These are phyloP conservation scores for Dinoponera quadriceps DNA, from an alignment of 1,140 invertebrate genomes.

Conservation along the genomic window DNA sequence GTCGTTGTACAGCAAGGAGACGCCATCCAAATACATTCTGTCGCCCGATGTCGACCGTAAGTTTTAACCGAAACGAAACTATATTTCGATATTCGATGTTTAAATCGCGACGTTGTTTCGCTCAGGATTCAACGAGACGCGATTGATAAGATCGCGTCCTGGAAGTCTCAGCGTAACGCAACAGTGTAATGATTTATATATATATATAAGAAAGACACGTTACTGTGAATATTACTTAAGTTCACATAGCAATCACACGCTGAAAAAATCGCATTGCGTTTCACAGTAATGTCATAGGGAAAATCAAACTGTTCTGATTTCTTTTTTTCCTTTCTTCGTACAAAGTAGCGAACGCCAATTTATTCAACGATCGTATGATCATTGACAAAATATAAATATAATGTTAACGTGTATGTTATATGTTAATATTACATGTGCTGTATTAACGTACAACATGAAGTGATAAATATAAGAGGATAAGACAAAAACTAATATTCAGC, in stretches of 20 bases:
- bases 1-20: conserved; percentile 69
- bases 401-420: too few relatives aligned
- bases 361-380: conserved; percentile 18
- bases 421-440: neutral
- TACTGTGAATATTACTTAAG: conserved; percentile 21
- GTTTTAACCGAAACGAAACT: neutral
- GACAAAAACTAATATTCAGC: neutral
- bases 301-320: conserved; percentile 1
- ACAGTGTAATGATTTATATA: conserved; percentile 18
- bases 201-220: neutral
- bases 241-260: neutral
- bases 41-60: neutral
- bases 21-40: conserved; percentile 76
- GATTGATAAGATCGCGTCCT: neutral
- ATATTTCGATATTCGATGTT: conserved; percentile 1
- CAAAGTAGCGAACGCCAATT: neutral
- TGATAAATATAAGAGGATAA: neutral
- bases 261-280: conserved; percentile 8
- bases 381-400: neutral
- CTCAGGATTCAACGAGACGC: neutral
- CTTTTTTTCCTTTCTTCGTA: neutral
- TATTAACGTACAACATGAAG: neutral
- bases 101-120: conserved; percentile 29
- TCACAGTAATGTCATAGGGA: neutral
- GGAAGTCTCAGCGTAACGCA: conserved; percentile 5